Evolutionary conservation across 1,140 invertebrate genomes (phyloP), one percentile per base, ranked within the genome.

Genomic region (Cyclargus thomasi): DNA sequence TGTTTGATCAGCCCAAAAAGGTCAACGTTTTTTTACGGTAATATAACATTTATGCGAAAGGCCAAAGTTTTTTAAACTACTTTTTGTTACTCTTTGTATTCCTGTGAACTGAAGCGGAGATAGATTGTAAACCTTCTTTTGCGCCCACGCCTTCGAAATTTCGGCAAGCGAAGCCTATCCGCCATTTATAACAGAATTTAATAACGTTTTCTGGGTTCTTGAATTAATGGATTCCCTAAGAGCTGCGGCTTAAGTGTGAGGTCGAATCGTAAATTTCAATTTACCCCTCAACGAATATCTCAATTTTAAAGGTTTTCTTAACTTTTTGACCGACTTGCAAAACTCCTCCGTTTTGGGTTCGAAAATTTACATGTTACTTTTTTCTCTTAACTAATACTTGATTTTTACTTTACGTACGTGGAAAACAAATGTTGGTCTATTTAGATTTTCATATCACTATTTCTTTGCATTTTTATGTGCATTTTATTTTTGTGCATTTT

Each of bases 181-280:
- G 55, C 55, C 18, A 59, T 59, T 59, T 59, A 20, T 59, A 20
- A 59, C 20, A 59, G 20, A 59, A 59, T 59, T 59, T 59, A 59
- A 59, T 20, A 59, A 59, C 55, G 55, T 59, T 55, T 17, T 55
- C 55, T 59, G 17, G 55, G 18, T 18, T 22, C 55, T 59, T 17
- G 55, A 59, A 18, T 59, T 59, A 59, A 59, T 59, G 55, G 55
- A 59, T 59, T 59, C 55, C 17, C 17, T 59, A 59, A 59, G 55
- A 59, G 17, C 17, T 8, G 20, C 17, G 55, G 55, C 10, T 59
- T 20, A 22, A 59, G 17, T 59, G 20, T 59, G 29, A 1, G 55
- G 55, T 20, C 18, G 17, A 20, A 20, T 20, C 20, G 55, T 59
- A 21, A 59, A 59, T 59, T 59, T 59, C 18, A 59, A 59, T 18